phyloP scores from a whole-genome alignment of 2,797 vertebrate genomes.

The Benthosema pterotum region DNA sequence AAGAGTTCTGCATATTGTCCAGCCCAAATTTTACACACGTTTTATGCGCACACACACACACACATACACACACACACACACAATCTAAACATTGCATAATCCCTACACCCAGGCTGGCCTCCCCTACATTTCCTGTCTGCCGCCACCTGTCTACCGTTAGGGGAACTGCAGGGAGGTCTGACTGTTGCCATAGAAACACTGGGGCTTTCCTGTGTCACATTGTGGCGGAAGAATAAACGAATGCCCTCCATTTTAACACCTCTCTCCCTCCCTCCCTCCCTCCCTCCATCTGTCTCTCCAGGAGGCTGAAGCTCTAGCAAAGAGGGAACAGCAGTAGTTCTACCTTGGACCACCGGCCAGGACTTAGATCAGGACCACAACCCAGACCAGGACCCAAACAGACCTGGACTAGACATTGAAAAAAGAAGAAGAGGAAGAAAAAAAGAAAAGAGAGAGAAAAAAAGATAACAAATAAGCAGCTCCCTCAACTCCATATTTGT shows the following conservation, averaged over 20 bases:
- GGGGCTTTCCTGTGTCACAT: slow-evolving; percentile 50
- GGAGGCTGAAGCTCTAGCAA: slow-evolving; percentile 93
- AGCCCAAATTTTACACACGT: too few relatives aligned
- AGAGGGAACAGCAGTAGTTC: slow-evolving; percentile 79
- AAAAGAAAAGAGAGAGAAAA: slow-evolving; percentile 15
- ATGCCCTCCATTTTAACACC: slow-evolving; percentile 64
- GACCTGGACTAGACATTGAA: slow-evolving; percentile 40
- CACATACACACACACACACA: too few relatives aligned
- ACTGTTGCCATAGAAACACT: slow-evolving; percentile 71
- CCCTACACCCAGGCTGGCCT: slow-evolving; percentile 31
- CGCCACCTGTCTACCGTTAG: slow-evolving; percentile 53
- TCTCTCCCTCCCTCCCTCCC: slow-evolving; percentile 22
- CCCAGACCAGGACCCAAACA: slow-evolving; percentile 31
- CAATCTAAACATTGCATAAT: slow-evolving; percentile 51
- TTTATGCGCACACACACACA: neutral
- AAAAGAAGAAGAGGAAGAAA: slow-evolving; percentile 1
- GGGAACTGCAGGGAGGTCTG: slow-evolving; percentile 65
- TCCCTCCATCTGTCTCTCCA: slow-evolving; percentile 67
- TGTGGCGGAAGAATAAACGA: slow-evolving; percentile 38
- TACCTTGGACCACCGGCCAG: slow-evolving; percentile 44
- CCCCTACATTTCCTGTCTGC: slow-evolving; percentile 12
- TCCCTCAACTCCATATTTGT: slow-evolving; percentile 35
- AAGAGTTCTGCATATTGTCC: too few relatives aligned
- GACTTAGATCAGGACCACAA: slow-evolving; percentile 33
- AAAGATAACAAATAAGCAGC: slow-evolving; percentile 17